Conservation (phyloP, 1,140 invertebrate species). For the Philopotamus ludificatus region DNA sequence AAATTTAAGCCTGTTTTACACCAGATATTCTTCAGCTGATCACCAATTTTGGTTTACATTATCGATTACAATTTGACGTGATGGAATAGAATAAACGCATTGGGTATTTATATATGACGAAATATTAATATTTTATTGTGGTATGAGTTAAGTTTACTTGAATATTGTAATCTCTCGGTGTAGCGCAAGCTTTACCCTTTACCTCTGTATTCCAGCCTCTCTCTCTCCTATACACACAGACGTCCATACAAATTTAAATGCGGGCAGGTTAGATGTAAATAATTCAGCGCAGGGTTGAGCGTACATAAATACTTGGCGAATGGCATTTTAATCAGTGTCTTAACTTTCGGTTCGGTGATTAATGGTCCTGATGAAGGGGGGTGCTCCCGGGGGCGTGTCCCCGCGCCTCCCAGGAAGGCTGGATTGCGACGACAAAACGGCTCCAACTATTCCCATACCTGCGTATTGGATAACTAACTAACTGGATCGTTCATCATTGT, state of each 20-base stretch:
- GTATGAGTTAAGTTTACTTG: no score
- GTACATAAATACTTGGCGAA: constrained; percentile 54
- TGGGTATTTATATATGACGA: no score
- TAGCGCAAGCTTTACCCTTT: no score
- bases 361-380: constrained; percentile 45
- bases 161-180: no score
- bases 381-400: background rate
- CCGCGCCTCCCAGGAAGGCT: background rate
- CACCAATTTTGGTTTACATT: no score
- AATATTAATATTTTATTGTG: no score
- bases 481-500: constrained; percentile 33
- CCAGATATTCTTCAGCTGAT: no score
- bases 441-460: constrained; percentile 12
- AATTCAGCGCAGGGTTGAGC: constrained; percentile 41
- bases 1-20: background rate
- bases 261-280: constrained; percentile 42
- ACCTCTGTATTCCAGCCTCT: no score
- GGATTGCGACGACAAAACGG: constrained; percentile 34
- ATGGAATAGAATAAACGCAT: no score
- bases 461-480: constrained; percentile 17
- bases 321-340: constrained; percentile 60
- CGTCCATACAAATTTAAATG: constrained; percentile 41
- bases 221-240: constrained; percentile 19
- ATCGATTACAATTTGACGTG: no score
- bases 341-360: constrained; percentile 56